Evolutionary conservation across 2,888 invertebrate genomes (phyloP).

Genomic region (Oxycera nigricornis): DNA sequence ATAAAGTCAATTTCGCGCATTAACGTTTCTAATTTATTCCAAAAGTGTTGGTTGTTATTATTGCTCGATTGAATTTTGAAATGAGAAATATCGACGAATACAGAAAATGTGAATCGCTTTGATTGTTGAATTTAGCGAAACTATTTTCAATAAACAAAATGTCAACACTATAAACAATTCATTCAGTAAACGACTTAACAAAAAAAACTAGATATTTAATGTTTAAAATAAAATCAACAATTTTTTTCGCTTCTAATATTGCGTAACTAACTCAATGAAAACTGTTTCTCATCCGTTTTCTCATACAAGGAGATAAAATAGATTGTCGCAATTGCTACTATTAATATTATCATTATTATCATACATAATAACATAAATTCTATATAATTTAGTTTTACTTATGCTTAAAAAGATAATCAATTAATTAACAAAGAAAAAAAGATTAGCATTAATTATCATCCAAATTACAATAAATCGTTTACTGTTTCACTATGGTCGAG

Average conservation of each 20-base stretch:
- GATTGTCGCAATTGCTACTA: background rate
- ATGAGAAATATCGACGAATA: no score
- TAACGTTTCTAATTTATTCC: no score
- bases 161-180: no score
- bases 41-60: no score
- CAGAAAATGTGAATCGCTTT: no score
- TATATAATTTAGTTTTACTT: slow-evolving; percentile 38
- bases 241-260: slow-evolving; percentile 1
- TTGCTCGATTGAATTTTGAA: no score
- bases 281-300: background rate
- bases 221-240: background rate
- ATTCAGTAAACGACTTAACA: background rate
- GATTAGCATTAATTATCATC: slow-evolving; percentile 12
- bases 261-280: slow-evolving; percentile 28
- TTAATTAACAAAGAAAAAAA: slow-evolving; percentile 25
- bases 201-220: no score
- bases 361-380: background rate
- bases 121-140: no score
- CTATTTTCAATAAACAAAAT: no score
- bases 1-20: no score
- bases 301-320: slow-evolving; percentile 21
- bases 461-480: background rate
- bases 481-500: background rate
- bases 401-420: slow-evolving; percentile 23
- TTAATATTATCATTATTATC: background rate